Evolutionary conservation across 2,113 vertebrate genomes (phyloP).

Genomic region (Lethenteron camtschaticum): DNA sequence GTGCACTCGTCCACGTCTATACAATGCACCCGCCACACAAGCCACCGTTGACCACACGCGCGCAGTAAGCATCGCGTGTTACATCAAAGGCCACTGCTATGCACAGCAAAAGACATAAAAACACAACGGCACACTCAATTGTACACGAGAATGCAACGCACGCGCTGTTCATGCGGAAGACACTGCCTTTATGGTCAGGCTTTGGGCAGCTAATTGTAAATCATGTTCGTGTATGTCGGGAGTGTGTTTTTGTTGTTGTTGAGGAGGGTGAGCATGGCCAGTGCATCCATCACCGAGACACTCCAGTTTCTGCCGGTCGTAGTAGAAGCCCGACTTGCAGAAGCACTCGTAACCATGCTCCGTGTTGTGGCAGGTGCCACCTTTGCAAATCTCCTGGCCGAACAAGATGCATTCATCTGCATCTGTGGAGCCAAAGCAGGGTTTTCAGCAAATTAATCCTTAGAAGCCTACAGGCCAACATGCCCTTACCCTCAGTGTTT

Average conservation of each 20-base stretch:
- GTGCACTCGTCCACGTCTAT: conserved; percentile 73
- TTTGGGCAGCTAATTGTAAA: conserved; percentile 15
- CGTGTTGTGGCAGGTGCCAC: conserved; percentile 63
- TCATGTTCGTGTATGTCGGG: conserved; percentile 18
- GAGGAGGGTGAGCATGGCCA: conserved; percentile 9
- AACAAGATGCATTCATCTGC: conserved; percentile 80
- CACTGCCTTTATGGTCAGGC: conserved; percentile 13
- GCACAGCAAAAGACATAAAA: conserved; percentile 13
- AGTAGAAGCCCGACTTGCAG: conserved; percentile 74
- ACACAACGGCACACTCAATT: conserved; percentile 19
- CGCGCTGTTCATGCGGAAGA: conserved; percentile 22
- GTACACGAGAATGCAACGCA: conserved; percentile 13
- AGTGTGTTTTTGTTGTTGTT: conserved; percentile 9
- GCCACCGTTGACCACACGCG: no score
- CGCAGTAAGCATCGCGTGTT: no score
- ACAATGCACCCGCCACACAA: conserved; percentile 6
- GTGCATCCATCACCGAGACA: conserved; percentile 48
- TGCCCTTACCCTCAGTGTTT: conserved; percentile 8
- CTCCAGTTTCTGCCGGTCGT: conserved; percentile 55
- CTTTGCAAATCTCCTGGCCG: conserved; percentile 74
- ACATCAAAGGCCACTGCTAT: no score
- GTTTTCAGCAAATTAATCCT: not conserved
- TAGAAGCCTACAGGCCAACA: not conserved
- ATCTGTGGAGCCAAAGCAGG: conserved; percentile 25
- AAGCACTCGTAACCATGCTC: conserved; percentile 70